Evolutionary conservation across 1,140 invertebrate species (phyloP).

Genomic region (Zophobas atratus): DNA sequence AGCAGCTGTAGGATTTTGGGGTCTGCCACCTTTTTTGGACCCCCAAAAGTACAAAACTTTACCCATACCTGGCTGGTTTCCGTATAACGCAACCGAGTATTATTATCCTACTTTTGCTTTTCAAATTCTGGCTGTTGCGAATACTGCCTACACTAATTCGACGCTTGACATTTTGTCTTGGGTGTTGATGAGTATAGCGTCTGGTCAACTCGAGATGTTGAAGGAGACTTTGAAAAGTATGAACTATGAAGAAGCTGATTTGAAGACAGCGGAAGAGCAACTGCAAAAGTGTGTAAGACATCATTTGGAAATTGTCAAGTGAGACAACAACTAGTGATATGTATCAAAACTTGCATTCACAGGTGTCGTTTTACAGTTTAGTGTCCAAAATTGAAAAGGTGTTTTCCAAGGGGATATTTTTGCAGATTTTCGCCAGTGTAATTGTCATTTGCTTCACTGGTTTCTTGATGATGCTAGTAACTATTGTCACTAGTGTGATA

Average conservation of each 20-base stretch:
- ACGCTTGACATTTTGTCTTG: neutral
- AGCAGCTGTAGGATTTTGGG: neutral
- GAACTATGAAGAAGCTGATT: no score
- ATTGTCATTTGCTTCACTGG: constrained; percentile 12
- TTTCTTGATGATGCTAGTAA: constrained; percentile 8
- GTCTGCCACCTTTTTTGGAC: neutral
- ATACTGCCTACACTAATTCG: neutral
- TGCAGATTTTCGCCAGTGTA: constrained; percentile 17
- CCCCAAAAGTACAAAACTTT: neutral
- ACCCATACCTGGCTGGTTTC: constrained; percentile 1
- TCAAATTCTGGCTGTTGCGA: neutral
- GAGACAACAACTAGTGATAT: neutral
- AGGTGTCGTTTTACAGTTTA: constrained; percentile 6
- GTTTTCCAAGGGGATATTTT: neutral
- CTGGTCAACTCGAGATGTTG: constrained; percentile 1
- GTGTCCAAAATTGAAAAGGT: neutral
- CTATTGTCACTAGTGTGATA: constrained; percentile 4
- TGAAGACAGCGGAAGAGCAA: neutral
- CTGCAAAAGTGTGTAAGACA: neutral
- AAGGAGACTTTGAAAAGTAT: neutral
- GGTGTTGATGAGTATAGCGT: neutral
- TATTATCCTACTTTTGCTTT: neutral
- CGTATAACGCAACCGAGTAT: neutral
- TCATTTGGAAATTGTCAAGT: neutral
- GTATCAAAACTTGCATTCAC: no score